These are phyloP conservation scores for Bucorvus abyssinicus DNA, from an alignment of 2,797 vertebrate species.

Conservation along the genomic window DNA sequence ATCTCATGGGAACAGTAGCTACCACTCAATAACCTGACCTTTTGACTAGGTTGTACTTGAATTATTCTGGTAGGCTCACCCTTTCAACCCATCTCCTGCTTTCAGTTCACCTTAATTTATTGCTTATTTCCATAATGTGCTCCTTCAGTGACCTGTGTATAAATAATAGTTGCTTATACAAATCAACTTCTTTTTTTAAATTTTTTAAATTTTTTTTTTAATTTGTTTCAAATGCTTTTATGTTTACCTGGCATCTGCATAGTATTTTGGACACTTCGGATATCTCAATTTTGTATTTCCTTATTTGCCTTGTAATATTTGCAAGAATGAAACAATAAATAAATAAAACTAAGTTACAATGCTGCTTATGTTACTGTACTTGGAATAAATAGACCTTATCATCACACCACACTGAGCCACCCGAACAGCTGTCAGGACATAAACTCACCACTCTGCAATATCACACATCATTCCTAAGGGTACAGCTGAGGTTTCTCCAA, in stretches of 20 bases:
- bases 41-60: background rate
- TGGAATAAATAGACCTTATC: background rate
- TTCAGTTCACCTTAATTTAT: conserved; percentile 43
- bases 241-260: background rate
- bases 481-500: background rate
- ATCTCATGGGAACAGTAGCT: conserved; percentile 21
- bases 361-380: background rate
- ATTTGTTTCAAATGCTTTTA: background rate
- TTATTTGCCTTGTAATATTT: background rate
- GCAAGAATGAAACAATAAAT: background rate
- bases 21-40: conserved; percentile 25
- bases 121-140: conserved; percentile 23
- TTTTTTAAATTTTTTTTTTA: no score
- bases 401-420: background rate
- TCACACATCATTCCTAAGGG: background rate
- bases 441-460: background rate
- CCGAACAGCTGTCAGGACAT: background rate
- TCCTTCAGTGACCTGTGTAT: conserved; percentile 12
- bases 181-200: background rate
- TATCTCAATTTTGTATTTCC: background rate
- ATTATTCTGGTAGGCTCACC: background rate
- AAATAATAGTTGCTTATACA: conserved; percentile 14
- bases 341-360: background rate
- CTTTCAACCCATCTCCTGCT: conserved; percentile 38
- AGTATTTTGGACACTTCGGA: background rate